Percentiles rank a stretch among this genome's conserved stretches.
Conservation (phyloP, 2,888 invertebrate genomes). For the Neoitamus cyanurus region DNA sequence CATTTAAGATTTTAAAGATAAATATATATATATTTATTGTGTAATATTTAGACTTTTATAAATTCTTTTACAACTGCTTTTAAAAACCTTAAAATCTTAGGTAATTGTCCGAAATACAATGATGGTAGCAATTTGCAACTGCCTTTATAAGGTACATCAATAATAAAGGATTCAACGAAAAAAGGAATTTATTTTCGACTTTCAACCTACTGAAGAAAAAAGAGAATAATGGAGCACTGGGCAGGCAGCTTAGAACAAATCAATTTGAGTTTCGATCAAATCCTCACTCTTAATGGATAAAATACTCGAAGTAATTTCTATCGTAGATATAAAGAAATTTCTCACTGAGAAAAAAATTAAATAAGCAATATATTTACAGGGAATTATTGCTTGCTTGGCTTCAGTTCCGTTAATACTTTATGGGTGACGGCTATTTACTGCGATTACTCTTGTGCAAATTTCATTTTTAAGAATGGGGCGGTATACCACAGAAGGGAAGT, state of each 20-base stretch:
- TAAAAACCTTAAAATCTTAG: slow-evolving; percentile 39
- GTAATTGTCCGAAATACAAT: slow-evolving; percentile 46
- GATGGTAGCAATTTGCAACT: slow-evolving; percentile 63
- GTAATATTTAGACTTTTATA: slow-evolving; percentile 39
- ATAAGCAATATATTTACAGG: slow-evolving; percentile 37
- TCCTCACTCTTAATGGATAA: slow-evolving; percentile 12
- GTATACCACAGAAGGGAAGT: background rate
- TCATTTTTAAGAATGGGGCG: background rate
- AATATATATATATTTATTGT: slow-evolving; percentile 37
- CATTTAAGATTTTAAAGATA: slow-evolving; percentile 34
- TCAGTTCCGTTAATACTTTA: background rate
- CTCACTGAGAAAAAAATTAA: slow-evolving; percentile 40
- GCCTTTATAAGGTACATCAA: slow-evolving; percentile 65
- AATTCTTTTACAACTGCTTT: slow-evolving; percentile 39
- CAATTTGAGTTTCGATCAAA: background rate
- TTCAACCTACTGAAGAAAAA: background rate
- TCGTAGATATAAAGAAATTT: slow-evolving; percentile 19
- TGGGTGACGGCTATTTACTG: background rate
- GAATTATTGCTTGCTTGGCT: slow-evolving; percentile 32
- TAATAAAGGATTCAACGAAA: slow-evolving; percentile 48
- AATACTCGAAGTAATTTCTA: slow-evolving; percentile 25
- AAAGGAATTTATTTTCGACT: background rate
- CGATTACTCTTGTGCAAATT: slow-evolving; percentile 24
- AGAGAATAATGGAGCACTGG: background rate
- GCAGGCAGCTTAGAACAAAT: background rate